Conservation (phyloP, 2,797 vertebrate species). For the Setipinna tenuifilis region DNA sequence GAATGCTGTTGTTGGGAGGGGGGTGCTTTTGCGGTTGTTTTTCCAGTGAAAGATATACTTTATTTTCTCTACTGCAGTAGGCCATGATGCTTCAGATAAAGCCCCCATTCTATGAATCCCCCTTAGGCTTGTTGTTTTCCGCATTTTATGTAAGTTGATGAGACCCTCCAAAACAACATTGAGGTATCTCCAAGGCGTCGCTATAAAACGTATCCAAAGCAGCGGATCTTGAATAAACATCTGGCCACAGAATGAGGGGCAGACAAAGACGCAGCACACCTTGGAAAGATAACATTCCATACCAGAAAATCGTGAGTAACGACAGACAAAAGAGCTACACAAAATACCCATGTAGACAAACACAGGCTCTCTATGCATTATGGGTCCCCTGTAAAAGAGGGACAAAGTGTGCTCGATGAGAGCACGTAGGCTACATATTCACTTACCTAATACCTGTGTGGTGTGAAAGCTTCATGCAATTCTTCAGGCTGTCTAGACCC, state of each 20-base stretch:
- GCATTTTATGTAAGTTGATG: neutral
- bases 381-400: neutral
- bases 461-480: neutral
- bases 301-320: constrained; percentile 22
- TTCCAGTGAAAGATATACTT: neutral
- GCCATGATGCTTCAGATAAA: neutral
- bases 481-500: neutral
- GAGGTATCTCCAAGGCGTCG: neutral
- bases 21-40: neutral
- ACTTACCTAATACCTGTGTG: constrained; percentile 1
- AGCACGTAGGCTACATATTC: neutral
- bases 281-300: constrained; percentile 45
- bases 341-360: constrained; percentile 29
- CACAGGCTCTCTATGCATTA: neutral
- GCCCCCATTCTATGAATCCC: neutral
- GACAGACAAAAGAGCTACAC: constrained; percentile 27
- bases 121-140: neutral
- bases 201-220: constrained; percentile 2
- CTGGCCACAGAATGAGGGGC: constrained; percentile 33
- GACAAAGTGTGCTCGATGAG: neutral
- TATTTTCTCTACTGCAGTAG: neutral
- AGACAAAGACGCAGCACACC: constrained; percentile 46
- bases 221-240: constrained; percentile 65
- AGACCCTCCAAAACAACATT: neutral
- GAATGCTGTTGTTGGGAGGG: neutral